Conservation (phyloP, 2,888 invertebrate species). For the Andrena praecox region DNA sequence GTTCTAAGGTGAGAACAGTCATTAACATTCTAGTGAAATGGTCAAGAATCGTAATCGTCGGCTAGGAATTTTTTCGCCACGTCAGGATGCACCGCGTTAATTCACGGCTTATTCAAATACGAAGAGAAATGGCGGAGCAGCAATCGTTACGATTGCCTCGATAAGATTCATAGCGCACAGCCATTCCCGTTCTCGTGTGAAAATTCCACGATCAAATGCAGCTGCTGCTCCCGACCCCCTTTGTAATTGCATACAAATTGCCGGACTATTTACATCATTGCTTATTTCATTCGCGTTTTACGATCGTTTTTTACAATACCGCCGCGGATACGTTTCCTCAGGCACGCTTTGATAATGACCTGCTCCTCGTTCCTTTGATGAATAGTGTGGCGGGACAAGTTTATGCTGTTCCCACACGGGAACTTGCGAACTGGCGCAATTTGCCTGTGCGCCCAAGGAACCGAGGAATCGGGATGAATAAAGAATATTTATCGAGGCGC, state of each 20-base stretch:
- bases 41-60: slow-evolving; percentile 12
- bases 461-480: too few relatives aligned
- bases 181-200: slow-evolving; percentile 52
- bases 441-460: neutral
- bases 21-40: neutral
- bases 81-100: slow-evolving; percentile 23
- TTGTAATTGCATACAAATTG: slow-evolving; percentile 62
- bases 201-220: slow-evolving; percentile 56
- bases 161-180: slow-evolving; percentile 43
- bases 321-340: slow-evolving; percentile 3
- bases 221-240: slow-evolving; percentile 55
- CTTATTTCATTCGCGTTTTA: slow-evolving; percentile 39
- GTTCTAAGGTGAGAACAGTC: neutral
- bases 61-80: slow-evolving; percentile 19
- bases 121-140: slow-evolving; percentile 34
- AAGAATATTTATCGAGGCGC: too few relatives aligned
- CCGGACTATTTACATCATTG: slow-evolving; percentile 43
- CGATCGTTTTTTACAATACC: slow-evolving; percentile 8
- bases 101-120: slow-evolving; percentile 28
- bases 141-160: slow-evolving; percentile 34
- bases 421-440: neutral
- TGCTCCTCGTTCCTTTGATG: neutral
- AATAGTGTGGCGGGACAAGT: slow-evolving; percentile 18
- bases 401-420: slow-evolving; percentile 4
- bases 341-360: slow-evolving; percentile 9